Evolutionary conservation across 1,140 invertebrate species (phyloP), one percentile per base, ranked within the genome.

Genomic region (Drosophila lacertosa): DNA sequence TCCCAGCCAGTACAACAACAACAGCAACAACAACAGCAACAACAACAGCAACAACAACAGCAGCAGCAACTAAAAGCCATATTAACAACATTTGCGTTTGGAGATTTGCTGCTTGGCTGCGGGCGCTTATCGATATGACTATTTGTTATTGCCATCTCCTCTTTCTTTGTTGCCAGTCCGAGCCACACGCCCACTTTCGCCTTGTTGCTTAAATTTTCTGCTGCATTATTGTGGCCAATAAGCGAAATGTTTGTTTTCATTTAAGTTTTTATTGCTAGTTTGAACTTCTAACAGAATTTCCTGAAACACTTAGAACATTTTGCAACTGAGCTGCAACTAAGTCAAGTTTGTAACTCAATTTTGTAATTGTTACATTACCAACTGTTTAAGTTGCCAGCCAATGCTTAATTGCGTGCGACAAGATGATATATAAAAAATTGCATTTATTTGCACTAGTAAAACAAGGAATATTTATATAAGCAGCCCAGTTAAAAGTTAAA

Each of bases 61-160:
- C 58, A 42, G 2, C 16, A 47, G 47, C 51, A 26, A 59, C 66
- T 73, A 64, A 74, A 71, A 22, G 67, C 33, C 53, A 70, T 71
- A 71, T 74, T 74, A 66, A 71, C 48, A 50, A 47, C 63, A 58
- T 62, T 72, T 53, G 60, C 67, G 48, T 45, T 59, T 26, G 60
- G 33, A 67, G 69, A 68, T 62, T 68, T 68, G 35, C 51, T 67
- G 40, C 15, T 15, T 33, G 9, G 7, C 22, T 45, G 29, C 20
- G 40, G 18, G 39, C 40, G 16, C 24, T 54, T 47, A 48, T 48
- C 51, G 58, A 57, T 69, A 63, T 63, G 40, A 63, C 57, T 32
- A 48, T 73, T 62, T 55, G 33, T 45, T 63, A 32, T 62, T 26
- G 16, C 15, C 33, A 5, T 20, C 18, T 33, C 55, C 15, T 9